Percentiles rank a stretch among this genome's conserved stretches.
These are phyloP conservation scores for Tanytarsus gracilentus DNA, from an alignment of 2,888 invertebrate species.

Conservation along the genomic window DNA sequence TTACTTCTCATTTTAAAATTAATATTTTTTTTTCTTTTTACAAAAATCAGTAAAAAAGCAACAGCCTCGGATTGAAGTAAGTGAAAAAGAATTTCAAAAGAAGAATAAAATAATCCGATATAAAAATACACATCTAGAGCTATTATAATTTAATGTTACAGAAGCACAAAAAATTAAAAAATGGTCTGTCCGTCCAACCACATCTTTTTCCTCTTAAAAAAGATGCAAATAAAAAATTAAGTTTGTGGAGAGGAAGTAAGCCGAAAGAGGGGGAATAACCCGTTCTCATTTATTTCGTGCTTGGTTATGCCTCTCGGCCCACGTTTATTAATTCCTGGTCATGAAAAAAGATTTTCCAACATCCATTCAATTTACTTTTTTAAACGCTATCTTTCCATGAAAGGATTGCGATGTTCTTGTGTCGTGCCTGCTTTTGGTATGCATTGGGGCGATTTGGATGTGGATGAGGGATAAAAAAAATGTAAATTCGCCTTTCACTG, in stretches of 20 bases:
- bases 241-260: not conserved
- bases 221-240: not conserved
- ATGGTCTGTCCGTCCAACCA: conserved; percentile 10
- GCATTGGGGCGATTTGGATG: not conserved
- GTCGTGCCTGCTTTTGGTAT: not conserved
- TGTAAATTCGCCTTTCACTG: too few relatives aligned
- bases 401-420: conserved; percentile 7
- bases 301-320: conserved; percentile 8
- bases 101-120: conserved; percentile 26
- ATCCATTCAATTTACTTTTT: conserved; percentile 18
- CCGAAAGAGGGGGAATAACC: not conserved
- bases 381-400: conserved; percentile 10
- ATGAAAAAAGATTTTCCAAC: conserved; percentile 22
- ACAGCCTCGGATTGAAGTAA: not conserved
- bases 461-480: too few relatives aligned
- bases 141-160: conserved; percentile 26
- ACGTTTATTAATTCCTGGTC: conserved; percentile 29
- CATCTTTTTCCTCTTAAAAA: not conserved
- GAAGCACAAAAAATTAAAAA: conserved; percentile 25
- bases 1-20: too few relatives aligned
- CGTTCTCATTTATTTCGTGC: conserved; percentile 2
- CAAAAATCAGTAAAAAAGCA: conserved; percentile 12
- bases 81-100: not conserved
- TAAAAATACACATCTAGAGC: conserved; percentile 20
- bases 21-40: not conserved